Evolutionary conservation across 2,797 vertebrate species (phyloP), one percentile per base, ranked within the genome.

Genomic region (Zenarchopterus dispar): DNA sequence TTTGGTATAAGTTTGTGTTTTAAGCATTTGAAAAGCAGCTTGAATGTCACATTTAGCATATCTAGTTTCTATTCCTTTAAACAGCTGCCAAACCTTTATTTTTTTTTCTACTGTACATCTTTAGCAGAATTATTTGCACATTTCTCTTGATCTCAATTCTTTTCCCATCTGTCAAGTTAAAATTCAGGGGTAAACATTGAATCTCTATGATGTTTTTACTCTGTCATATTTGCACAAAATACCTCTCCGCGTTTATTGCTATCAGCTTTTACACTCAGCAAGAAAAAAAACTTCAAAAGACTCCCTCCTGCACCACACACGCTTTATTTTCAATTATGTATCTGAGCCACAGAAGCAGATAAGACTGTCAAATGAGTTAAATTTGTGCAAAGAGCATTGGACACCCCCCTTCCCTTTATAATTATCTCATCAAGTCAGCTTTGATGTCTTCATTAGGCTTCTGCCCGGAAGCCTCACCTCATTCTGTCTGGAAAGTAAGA

Each of bases 391-490:
- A 82, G 72, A 61, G 63, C 75, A 56, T 52, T 28, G 48, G 67
- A 81, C 9, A 8, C 52, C 70, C 67, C 47, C 55, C 48, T 65
- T 59, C 52, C 67, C 55, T 70, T 84, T 80, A 87, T 86, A 87
- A 91, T 88, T 87, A 87, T 82, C 77, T 72, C 84, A 80, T 88
- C 84, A 84, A 77, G 70, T 74, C 60, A 48, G 77, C 85, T 78
- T 63, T 90, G 86, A 88, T 77, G 84, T 84, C 84, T 90, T 73
- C 81, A 90, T 90, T 84, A 88, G 62, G 77, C 84, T 4, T 51
- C 63, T 87, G 84, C 79, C 88, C 84, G 82, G 82, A 86, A 89
- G 87, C 84, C 67, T 89, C 88, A 84, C 79, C 84, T 90, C 86
- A 79, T 86, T 89, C 85, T 88, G 75, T 85, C 84, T 87, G 81